These are phyloP conservation scores for Myiozetetes cayanensis DNA, from an alignment of 2,113 vertebrate species.

Conservation along the genomic window DNA sequence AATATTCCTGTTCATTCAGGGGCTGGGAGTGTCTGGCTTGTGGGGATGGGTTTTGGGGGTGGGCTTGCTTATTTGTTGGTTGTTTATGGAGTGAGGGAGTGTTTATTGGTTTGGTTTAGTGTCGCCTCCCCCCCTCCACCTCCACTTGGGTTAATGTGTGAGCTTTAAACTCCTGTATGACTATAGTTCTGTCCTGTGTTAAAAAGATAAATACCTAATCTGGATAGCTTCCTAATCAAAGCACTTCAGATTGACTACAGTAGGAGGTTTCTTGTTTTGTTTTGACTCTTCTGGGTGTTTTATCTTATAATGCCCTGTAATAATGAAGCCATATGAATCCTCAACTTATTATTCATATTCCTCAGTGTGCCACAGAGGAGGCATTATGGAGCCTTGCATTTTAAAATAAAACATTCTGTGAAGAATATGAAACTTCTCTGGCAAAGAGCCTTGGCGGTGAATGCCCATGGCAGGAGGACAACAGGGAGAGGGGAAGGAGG, in stretches of 20 bases:
- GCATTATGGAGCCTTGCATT: conserved; percentile 2
- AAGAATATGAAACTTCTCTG: neutral
- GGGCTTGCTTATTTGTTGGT: neutral
- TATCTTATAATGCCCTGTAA: conserved; percentile 30
- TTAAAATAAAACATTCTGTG: conserved; percentile 17
- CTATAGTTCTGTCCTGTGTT: neutral
- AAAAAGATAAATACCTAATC: neutral
- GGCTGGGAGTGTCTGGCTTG: neutral
- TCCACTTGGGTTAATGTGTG: neutral
- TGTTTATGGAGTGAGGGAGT: neutral
- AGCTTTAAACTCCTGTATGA: neutral
- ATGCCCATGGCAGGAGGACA: neutral
- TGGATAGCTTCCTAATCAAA: neutral
- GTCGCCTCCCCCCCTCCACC: neutral
- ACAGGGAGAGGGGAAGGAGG: neutral
- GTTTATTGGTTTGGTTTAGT: neutral
- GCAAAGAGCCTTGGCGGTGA: neutral
- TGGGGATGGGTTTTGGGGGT: neutral
- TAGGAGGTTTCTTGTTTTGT: conserved; percentile 30
- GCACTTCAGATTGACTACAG: neutral
- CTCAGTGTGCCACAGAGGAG: conserved; percentile 31
- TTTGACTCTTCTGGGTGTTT: conserved; percentile 39
- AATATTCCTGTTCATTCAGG: conserved; percentile 11
- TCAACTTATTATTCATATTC: conserved; percentile 41
- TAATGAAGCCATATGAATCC: conserved; percentile 37